Evolutionary conservation across 2,888 invertebrate species (phyloP).

Genomic region (Deilephila porcellus): DNA sequence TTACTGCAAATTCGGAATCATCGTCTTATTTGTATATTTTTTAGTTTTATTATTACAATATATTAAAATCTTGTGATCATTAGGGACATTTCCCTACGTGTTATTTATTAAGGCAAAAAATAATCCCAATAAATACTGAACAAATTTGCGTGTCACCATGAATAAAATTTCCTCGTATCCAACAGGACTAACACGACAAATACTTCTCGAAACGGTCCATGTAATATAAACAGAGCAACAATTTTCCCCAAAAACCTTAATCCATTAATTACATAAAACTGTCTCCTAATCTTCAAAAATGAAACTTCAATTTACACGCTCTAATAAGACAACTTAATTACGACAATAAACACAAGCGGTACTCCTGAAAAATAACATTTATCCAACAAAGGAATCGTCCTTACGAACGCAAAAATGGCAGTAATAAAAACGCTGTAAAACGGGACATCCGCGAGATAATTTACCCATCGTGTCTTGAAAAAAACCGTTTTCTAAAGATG

Average conservation of each 20-base stretch:
- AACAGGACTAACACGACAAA: not conserved
- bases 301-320: conserved; percentile 15
- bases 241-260: not conserved
- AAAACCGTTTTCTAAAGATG: conserved; percentile 4
- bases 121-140: too few relatives aligned
- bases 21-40: too few relatives aligned
- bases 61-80: too few relatives aligned
- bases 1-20: too few relatives aligned
- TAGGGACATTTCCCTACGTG: too few relatives aligned
- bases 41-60: too few relatives aligned
- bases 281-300: conserved; percentile 16
- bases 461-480: conserved; percentile 1
- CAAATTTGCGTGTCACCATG: too few relatives aligned
- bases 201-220: not conserved
- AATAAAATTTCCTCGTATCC: too few relatives aligned
- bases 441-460: not conserved
- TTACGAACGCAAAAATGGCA: conserved; percentile 33
- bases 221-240: not conserved
- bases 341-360: conserved; percentile 24
- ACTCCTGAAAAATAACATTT: conserved; percentile 26
- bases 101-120: too few relatives aligned
- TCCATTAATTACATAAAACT: not conserved
- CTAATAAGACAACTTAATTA: conserved; percentile 23
- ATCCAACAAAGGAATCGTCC: conserved; percentile 28
- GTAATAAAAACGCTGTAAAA: conserved; percentile 34